Percentiles rank a stretch among this genome's conserved stretches.
Conservation (phyloP, 1,140 invertebrate species). For the Atta colombica region DNA sequence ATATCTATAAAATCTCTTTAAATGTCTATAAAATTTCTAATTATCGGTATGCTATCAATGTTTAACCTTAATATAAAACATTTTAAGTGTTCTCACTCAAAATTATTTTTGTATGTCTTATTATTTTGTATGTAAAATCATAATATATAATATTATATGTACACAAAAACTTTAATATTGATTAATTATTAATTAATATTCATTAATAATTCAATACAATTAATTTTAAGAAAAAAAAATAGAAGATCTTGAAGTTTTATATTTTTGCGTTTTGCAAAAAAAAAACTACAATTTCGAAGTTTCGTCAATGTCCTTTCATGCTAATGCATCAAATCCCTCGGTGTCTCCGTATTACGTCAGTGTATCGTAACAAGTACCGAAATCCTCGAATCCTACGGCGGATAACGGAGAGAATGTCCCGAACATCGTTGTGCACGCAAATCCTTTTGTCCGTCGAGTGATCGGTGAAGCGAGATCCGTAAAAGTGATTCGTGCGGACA, state of each 20-base stretch:
- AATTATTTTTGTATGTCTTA: background rate
- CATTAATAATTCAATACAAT: background rate
- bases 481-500: conserved; percentile 41
- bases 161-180: background rate
- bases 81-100: background rate
- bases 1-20: background rate
- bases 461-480: conserved; percentile 37
- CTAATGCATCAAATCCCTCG: background rate
- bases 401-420: conserved; percentile 24
- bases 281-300: background rate
- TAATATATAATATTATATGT: background rate
- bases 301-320: background rate
- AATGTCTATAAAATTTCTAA: background rate
- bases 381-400: conserved; percentile 47
- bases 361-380: background rate
- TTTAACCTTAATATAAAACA: background rate
- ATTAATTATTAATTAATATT: background rate
- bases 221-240: conserved; percentile 1
- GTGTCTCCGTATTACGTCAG: background rate
- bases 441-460: conserved; percentile 66
- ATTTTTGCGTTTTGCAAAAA: conserved; percentile 1
- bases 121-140: background rate
- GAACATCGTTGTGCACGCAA: conserved; percentile 26
- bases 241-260: background rate
- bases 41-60: background rate